Conservation (phyloP, 2,888 invertebrate genomes). For the Hydrotaea cyrtoneurina region DNA sequence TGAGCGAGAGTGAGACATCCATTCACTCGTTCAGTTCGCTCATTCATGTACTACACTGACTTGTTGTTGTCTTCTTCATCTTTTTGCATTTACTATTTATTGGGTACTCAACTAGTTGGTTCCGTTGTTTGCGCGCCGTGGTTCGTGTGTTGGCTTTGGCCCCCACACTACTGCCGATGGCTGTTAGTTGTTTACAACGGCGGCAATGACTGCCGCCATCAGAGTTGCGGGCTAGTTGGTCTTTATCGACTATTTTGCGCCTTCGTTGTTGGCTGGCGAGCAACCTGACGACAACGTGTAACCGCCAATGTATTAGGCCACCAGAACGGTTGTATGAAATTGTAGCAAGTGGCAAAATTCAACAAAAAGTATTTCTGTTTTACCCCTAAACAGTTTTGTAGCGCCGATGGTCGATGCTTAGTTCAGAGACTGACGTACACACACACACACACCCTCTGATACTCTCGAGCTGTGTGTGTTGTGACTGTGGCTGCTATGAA, state of each 20-base stretch:
- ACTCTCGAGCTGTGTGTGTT: conserved; percentile 27
- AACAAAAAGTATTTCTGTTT: neutral
- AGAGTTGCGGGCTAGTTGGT: neutral
- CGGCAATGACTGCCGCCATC: neutral
- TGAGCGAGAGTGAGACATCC: neutral
- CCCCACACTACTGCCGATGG: neutral
- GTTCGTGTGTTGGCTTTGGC: conserved; percentile 6
- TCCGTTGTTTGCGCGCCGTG: conserved; percentile 11
- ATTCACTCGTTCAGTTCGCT: neutral
- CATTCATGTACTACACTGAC: neutral
- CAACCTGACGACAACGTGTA: conserved; percentile 75
- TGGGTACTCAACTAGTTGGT: neutral
- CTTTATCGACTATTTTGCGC: neutral
- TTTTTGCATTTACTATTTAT: neutral
- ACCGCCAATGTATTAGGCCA: conserved; percentile 79
- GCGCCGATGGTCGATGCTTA: conserved; percentile 43
- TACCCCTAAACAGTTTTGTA: conserved; percentile 51
- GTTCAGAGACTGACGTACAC: neutral
- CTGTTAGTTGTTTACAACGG: conserved; percentile 30
- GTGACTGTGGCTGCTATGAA: neutral
- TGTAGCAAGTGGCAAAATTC: conserved; percentile 67
- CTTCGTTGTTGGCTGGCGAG: conserved; percentile 68
- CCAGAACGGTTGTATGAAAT: conserved; percentile 70
- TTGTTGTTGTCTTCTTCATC: neutral
- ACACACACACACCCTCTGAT: conserved; percentile 5